Evolutionary conservation across 2,113 vertebrate species (phyloP), one percentile per base, ranked within the genome.

Genomic region (Spermophilus dauricus): DNA sequence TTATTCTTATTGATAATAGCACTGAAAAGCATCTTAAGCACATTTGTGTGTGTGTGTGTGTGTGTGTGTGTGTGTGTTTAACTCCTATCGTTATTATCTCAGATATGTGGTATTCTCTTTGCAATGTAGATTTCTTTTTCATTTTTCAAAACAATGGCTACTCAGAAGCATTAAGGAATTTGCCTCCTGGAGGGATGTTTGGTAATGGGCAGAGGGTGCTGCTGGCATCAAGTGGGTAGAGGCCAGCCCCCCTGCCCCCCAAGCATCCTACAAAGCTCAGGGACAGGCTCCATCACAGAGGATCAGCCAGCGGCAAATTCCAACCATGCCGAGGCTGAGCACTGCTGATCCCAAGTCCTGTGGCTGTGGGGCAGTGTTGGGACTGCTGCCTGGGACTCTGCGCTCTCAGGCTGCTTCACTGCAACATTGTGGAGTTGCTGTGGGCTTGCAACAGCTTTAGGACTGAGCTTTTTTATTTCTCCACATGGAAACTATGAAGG

Each of bases 231-330:
- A 28, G n/a, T 26, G 32, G 81, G 53, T 1, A 0, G n/a, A 80
- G 42, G 34, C 30, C 28, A 69, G 17, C 16, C 28, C 3, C 22
- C 34, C 3, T 22, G n/a, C 30, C 63, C 51, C 12, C 51, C 13
- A 2, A 8, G 10, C 9, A 7, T 28, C 30, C 80, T 56, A 4
- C 4, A 42, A 3, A 4, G 17, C 4, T 0, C 42, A 28, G 48
- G 48, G 76, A 16, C 12, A 75, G 34, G 11, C 14, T 39, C 51
- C 37, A 24, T 45, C 18, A 10, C 22, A 34, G 5, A 5, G 26
- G 89, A 78, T 5, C 37, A 58, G 8, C 67, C 9, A 8, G 12
- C 16, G 56, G 72, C n/a, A 76, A n/a, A 56, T 34, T 6, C 37
- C 30, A 24, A 4, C 16, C 14, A 5, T 48, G 24, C 67, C 11